Percentiles rank a stretch among this genome's conserved stretches.
These are phyloP conservation scores for Drosophila fulvimacula DNA, from an alignment of 2,888 invertebrate genomes.

Conservation along the genomic window DNA sequence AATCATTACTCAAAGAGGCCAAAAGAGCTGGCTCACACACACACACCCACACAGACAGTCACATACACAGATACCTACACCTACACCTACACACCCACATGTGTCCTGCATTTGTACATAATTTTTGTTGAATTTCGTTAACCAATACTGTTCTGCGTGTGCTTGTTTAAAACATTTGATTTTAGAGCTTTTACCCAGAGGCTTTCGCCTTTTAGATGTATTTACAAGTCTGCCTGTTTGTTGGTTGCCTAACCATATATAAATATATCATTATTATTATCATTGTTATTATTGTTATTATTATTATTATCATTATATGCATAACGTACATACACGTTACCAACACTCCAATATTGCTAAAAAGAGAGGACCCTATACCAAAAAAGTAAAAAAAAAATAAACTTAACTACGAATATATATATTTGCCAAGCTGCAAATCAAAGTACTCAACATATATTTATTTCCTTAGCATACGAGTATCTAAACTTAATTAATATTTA, in stretches of 20 bases:
- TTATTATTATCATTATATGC: slow-evolving; percentile 49
- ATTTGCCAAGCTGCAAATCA: slow-evolving; percentile 50
- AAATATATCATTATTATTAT: slow-evolving; percentile 8
- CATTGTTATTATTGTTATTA: slow-evolving; percentile 3
- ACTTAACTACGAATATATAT: slow-evolving; percentile 34
- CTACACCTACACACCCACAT: slow-evolving; percentile 18
- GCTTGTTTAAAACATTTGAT: slow-evolving; percentile 58
- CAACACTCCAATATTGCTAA: slow-evolving; percentile 42
- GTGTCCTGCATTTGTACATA: slow-evolving; percentile 51
- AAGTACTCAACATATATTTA: slow-evolving; percentile 37
- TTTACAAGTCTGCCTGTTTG: slow-evolving; percentile 65
- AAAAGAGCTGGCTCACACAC: slow-evolving; percentile 46
- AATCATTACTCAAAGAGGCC: slow-evolving; percentile 75
- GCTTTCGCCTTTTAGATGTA: slow-evolving; percentile 56
- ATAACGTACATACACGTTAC: slow-evolving; percentile 50
- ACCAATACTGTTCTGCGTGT: slow-evolving; percentile 62
- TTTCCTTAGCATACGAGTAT: slow-evolving; percentile 52
- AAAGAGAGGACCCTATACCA: slow-evolving; percentile 80
- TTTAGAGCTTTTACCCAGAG: slow-evolving; percentile 19
- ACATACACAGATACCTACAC: slow-evolving; percentile 17
- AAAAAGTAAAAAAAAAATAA: slow-evolving; percentile 9
- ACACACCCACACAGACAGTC: slow-evolving; percentile 14
- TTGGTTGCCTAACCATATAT: slow-evolving; percentile 35
- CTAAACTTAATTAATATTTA: slow-evolving; percentile 20
- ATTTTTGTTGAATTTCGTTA: slow-evolving; percentile 51